phyloP scores from a whole-genome alignment of 2,888 invertebrate genomes.

The Allygus modestus region DNA sequence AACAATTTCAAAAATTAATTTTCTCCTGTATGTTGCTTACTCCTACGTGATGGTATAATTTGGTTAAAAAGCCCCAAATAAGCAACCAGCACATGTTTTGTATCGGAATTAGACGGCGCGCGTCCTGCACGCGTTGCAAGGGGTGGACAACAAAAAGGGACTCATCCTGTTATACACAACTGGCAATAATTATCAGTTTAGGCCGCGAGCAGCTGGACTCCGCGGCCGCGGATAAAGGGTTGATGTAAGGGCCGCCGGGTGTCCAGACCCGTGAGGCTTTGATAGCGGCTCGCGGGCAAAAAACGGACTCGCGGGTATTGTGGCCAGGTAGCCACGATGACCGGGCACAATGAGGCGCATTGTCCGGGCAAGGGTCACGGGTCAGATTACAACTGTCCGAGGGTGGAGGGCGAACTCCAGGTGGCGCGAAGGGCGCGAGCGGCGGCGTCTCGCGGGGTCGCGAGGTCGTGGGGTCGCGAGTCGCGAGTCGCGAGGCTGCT shows the following conservation, averaged over 20 bases:
- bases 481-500: neutral
- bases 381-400: conserved; percentile 42
- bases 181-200: conserved; percentile 51
- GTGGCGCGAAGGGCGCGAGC: conserved; percentile 33
- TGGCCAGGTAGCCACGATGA: neutral
- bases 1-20: too few relatives aligned
- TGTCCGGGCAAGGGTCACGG: conserved; percentile 32
- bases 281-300: conserved; percentile 30
- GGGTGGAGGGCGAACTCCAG: neutral
- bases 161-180: conserved; percentile 52
- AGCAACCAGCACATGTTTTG: neutral
- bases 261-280: conserved; percentile 14
- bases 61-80: too few relatives aligned
- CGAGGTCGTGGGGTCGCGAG: neutral
- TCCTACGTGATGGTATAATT: too few relatives aligned
- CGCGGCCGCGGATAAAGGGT: neutral
- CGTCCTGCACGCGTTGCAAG: conserved; percentile 3
- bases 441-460: neutral
- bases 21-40: too few relatives aligned
- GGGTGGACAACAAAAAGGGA: conserved; percentile 28
- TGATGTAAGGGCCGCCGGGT: conserved; percentile 28
- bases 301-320: conserved; percentile 53
- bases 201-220: conserved; percentile 27
- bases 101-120: neutral
- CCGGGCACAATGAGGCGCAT: conserved; percentile 22